Percentiles rank a stretch among this genome's conserved stretches.
phyloP scores from a whole-genome alignment of 2,113 vertebrate species.

The Eptesicus fuscus region DNA sequence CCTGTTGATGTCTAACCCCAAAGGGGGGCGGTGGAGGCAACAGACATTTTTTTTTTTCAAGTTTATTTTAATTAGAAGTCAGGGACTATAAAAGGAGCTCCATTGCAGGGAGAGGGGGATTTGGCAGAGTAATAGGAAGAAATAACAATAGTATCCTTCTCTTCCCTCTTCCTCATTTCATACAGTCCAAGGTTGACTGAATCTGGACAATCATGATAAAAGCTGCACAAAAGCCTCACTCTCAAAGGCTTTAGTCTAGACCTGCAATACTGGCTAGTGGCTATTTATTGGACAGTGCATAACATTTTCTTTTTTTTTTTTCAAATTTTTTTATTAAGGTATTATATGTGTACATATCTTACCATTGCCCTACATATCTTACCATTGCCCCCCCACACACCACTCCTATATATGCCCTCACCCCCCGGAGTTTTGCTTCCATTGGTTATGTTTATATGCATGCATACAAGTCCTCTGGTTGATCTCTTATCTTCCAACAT shows the following conservation, averaged over 20 bases:
- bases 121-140: neutral
- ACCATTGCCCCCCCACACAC: too few relatives aligned
- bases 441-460: too few relatives aligned
- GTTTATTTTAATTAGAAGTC: conserved; percentile 37
- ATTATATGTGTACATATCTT: too few relatives aligned
- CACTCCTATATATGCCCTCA: too few relatives aligned
- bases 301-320: neutral
- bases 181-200: neutral
- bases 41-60: neutral
- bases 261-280: neutral
- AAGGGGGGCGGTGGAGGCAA: neutral
- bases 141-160: neutral
- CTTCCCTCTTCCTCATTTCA: neutral
- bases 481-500: too few relatives aligned
- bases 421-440: too few relatives aligned
- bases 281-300: neutral
- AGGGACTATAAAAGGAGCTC: neutral
- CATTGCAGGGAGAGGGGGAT: neutral
- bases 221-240: conserved; percentile 1
- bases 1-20: conserved; percentile 21
- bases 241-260: conserved; percentile 16
- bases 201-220: conserved; percentile 10
- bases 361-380: too few relatives aligned
- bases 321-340: too few relatives aligned
- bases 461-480: too few relatives aligned